Evolutionary conservation across 2,888 invertebrate species (phyloP).

Genomic region (Hoplodrina ambigua): DNA sequence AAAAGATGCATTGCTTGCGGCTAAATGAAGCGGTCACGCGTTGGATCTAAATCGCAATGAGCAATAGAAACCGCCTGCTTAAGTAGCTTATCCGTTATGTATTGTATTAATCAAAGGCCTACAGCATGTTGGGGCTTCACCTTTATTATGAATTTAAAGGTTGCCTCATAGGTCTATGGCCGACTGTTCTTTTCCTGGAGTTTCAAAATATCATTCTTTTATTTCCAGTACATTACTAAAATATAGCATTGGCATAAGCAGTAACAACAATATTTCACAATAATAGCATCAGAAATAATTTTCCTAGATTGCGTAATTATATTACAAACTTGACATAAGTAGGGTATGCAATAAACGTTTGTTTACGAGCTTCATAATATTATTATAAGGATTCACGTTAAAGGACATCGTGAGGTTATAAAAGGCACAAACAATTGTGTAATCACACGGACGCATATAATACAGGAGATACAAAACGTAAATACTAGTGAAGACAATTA

Average conservation of each 20-base stretch:
- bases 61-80: slow-evolving; percentile 43
- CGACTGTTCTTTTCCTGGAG: slow-evolving; percentile 23
- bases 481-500: slow-evolving; percentile 81
- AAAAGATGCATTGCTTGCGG: slow-evolving; percentile 42
- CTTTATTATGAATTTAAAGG: slow-evolving; percentile 29
- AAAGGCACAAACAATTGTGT: slow-evolving; percentile 68
- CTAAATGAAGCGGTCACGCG: slow-evolving; percentile 45
- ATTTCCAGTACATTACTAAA: not conserved
- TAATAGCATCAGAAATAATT: slow-evolving; percentile 22
- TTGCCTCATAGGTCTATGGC: slow-evolving; percentile 25
- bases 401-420: slow-evolving; percentile 76
- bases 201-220: not conserved
- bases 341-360: slow-evolving; percentile 65
- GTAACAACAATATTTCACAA: not conserved
- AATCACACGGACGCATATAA: slow-evolving; percentile 78
- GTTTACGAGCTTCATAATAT: slow-evolving; percentile 66
- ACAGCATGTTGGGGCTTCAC: slow-evolving; percentile 26
- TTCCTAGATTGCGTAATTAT: slow-evolving; percentile 51
- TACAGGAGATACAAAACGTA: slow-evolving; percentile 71
- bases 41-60: slow-evolving; percentile 29
- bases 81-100: slow-evolving; percentile 53
- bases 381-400: slow-evolving; percentile 70
- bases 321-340: slow-evolving; percentile 44
- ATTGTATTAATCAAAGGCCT: slow-evolving; percentile 55
- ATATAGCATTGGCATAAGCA: not conserved